Conservation (phyloP, 1,140 invertebrate genomes). For the Ips typographus region DNA sequence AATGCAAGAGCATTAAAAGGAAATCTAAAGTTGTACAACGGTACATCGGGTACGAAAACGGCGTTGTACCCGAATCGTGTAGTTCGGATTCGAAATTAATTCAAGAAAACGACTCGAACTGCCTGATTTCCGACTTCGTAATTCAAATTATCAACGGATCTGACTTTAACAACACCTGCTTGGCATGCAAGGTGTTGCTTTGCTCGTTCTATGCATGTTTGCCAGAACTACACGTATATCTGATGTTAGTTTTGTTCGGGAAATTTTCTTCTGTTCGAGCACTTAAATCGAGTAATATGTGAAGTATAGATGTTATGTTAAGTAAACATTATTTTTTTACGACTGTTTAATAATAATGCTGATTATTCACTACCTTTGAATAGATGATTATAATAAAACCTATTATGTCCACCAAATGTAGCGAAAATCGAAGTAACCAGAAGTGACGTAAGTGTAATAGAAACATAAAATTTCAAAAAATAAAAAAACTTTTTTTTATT, state of each 20-base stretch:
- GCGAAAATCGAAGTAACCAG: no score
- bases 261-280: no score
- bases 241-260: neutral
- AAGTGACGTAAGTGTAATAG: no score
- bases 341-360: no score
- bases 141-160: conserved; percentile 48
- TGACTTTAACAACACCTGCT: conserved; percentile 48
- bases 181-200: conserved; percentile 35
- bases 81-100: conserved; percentile 46
- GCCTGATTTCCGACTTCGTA: conserved; percentile 47
- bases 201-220: conserved; percentile 19
- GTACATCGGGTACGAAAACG: conserved; percentile 38
- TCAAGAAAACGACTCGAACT: conserved; percentile 43
- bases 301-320: no score
- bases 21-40: conserved; percentile 35
- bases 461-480: no score
- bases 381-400: no score
- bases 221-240: neutral
- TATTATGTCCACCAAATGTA: no score
- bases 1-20: conserved; percentile 21
- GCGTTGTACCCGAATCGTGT: conserved; percentile 47
- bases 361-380: no score
- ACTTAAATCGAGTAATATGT: no score
- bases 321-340: no score
- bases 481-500: no score